Evolutionary conservation across 2,797 vertebrate genomes (phyloP), one percentile per base, ranked within the genome.

Genomic region (Lepus oiostolus): DNA sequence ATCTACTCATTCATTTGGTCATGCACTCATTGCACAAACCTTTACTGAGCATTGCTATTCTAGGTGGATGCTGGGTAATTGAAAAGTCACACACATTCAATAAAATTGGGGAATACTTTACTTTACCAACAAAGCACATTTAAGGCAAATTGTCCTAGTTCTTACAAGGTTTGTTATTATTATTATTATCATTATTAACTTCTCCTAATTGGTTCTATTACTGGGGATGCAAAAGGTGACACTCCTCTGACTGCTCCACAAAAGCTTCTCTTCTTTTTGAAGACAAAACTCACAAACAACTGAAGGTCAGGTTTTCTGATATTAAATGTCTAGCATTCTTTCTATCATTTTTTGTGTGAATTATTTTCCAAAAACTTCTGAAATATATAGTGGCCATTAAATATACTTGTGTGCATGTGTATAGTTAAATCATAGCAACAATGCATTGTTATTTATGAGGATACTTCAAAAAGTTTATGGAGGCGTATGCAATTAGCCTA

Each of bases 301-400:
- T 17, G 14, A 70, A 71, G 42, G 11, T 7, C 11, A 32, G 26
- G 26, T 68, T 94, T 79, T 71, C 54, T 16, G 13, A 7, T 22
- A 3, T 68, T 71, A 72, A 82, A 38, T 65, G 21, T 71, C 58
- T 71, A 62, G 13, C 0, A 16, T 81, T 35, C n/a, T 42, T 38
- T 22, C 13, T 72, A 63, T 68, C 19, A 91, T 58, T 91, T 87
- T n/a, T 79, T 14, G 74, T 30, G 35, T 38, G 28, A 21, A 88
- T 12, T 14, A 42, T 42, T 32, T 85, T 88, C 28, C 26, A 85
- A 65, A 84, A 2, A 72, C 28, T 91, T 84, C 38, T 47, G 26
- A 88, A 85, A 71, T 60, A 42, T 47, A 16, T 47, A 87, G 16
- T 26, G 21, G 58, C 14, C 50, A 86, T 47, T 82, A 93, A 95